Conservation (phyloP, 2,113 vertebrate genomes). For the Pterocles gutturalis region DNA sequence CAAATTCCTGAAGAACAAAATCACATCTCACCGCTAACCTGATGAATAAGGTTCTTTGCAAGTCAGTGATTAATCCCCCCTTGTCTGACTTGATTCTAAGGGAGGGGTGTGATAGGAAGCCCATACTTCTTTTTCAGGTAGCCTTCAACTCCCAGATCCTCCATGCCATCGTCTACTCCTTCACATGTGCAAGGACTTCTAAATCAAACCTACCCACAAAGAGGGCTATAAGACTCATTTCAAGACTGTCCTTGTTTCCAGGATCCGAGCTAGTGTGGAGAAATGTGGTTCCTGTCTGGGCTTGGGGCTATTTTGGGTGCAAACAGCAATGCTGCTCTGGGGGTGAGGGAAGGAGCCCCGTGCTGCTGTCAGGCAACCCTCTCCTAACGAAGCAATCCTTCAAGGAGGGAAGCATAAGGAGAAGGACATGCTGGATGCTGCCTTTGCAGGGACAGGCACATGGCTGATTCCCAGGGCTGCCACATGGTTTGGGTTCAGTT, state of each 20-base stretch:
- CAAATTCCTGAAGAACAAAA: not conserved
- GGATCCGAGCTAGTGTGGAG: not conserved
- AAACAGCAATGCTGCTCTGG: not conserved
- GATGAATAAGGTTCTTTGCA: not conserved
- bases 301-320: not conserved
- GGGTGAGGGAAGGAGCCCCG: not conserved
- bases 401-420: not conserved
- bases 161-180: not conserved
- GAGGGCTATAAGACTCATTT: not conserved
- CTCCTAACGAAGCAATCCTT: not conserved
- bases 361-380: not conserved
- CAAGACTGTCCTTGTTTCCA: not conserved
- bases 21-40: not conserved
- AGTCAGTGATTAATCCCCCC: not conserved
- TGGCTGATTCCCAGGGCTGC: not conserved
- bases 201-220: not conserved
- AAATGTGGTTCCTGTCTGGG: not conserved
- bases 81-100: not conserved
- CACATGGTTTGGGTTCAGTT: rapidly evolving
- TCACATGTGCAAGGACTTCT: not conserved
- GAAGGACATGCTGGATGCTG: rapidly evolving
- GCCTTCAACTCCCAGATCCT: not conserved
- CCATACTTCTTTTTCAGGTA: not conserved
- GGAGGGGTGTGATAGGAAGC: not conserved
- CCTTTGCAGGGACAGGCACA: not conserved